phyloP scores from a whole-genome alignment of 1,140 invertebrate species.

The Wasmannia auropunctata region DNA sequence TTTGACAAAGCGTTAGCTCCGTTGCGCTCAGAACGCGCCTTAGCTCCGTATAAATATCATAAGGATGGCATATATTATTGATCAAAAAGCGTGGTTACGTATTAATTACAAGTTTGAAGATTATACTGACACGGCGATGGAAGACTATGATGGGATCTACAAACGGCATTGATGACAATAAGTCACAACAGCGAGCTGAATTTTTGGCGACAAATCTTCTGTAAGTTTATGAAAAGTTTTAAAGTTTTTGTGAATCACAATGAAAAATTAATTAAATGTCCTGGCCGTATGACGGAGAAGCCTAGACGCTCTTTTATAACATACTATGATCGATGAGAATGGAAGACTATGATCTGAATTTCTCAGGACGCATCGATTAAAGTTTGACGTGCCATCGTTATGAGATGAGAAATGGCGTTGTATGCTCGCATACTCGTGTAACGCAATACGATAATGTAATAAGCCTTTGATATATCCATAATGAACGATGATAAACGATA shows the following conservation, averaged over 20 bases:
- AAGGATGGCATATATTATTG: neutral
- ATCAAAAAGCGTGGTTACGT: neutral
- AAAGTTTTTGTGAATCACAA: neutral
- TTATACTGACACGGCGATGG: neutral
- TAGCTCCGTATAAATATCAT: no score
- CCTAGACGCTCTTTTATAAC: neutral
- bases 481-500: conserved; percentile 18
- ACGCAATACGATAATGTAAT: conserved; percentile 53
- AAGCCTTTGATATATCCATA: conserved; percentile 28
- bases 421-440: conserved; percentile 1
- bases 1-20: neutral
- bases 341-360: conserved; percentile 40
- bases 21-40: neutral
- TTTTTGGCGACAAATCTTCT: neutral
- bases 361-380: conserved; percentile 45
- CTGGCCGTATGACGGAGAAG: neutral
- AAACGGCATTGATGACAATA: neutral
- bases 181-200: neutral
- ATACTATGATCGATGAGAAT: conserved; percentile 45
- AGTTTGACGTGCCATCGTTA: conserved; percentile 36
- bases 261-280: conserved; percentile 34
- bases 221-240: no score
- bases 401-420: conserved; percentile 22
- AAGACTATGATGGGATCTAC: neutral
- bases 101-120: neutral